Evolutionary conservation across 2,888 invertebrate genomes (phyloP), one percentile per base, ranked within the genome.

Genomic region (Ypsolopha scabrella): DNA sequence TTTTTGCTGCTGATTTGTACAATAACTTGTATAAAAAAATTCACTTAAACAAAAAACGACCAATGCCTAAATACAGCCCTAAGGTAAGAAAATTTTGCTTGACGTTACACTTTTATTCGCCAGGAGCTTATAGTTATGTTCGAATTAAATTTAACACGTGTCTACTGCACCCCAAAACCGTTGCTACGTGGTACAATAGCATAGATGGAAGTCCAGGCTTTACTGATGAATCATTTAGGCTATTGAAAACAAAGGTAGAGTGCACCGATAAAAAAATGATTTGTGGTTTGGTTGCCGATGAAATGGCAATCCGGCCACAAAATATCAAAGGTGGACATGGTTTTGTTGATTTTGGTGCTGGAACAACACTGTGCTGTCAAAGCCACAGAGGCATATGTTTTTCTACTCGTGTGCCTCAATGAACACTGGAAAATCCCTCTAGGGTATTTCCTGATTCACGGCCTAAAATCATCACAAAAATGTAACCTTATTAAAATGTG

Each of bases 341-440:
- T n/a, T 50, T 49, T 51, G 55, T 60, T 3, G 58, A 60, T 50
- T 51, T 58, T n/a, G 60, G 59, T 8, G 44, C 50, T 37, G 51
- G 52, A 11, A 38, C 13, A 6, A 34, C 10, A 41, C 4, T 7
- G 9, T 39, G 48, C 9, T n/a, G 41, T 13, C 8, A 41, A 13
- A 38, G 56, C 54, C 39, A 50, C 52, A 10, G 52, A 59, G 51
- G 63, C 60, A 9, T 54, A 62, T 48, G 61, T 61, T 9, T 63
- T 67, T 51, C 54, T 66, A 46, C 34, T 65, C 2, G 59, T 60
- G 10, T 53, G 54, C 10, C 45, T 64, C 7, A 65, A 63, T 54
- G 58, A 57, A 48, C 48, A 45, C 0, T 66, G 64, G 64, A 65
- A 65, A 58, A 51, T 67, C 9, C 67, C 65, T 33, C 38, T 67